Conservation (phyloP, 2,113 vertebrate genomes). For the Oryzias melastigma region DNA sequence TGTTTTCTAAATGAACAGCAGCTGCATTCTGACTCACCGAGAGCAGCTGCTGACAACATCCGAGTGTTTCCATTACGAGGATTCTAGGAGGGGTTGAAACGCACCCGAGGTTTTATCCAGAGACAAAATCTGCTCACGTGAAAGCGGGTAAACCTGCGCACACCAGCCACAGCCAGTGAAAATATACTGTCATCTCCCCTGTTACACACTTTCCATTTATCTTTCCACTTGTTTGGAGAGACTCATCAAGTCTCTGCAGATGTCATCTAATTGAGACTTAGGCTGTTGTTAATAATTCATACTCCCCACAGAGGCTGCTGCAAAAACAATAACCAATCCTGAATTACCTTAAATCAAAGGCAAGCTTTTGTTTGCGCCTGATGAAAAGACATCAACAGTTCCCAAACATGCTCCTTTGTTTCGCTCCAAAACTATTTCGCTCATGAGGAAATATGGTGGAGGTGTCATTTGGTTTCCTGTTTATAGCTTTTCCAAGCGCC, state of each 20-base stretch:
- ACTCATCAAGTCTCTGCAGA: constrained; percentile 50
- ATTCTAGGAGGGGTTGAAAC: constrained; percentile 30
- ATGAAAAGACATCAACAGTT: neutral
- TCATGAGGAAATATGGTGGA: neutral
- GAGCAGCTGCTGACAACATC: constrained; percentile 19
- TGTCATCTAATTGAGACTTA: constrained; percentile 51
- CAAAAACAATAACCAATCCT: constrained; percentile 22
- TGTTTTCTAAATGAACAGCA: constrained; percentile 18
- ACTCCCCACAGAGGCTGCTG: constrained; percentile 16
- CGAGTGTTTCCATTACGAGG: constrained; percentile 45
- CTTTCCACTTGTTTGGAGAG: constrained; percentile 60
- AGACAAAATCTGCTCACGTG: constrained; percentile 41
- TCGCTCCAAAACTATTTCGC: neutral
- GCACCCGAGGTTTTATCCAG: constrained; percentile 39
- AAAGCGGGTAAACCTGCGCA: constrained; percentile 4
- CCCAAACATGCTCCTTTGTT: neutral
- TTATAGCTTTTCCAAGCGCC: constrained; percentile 1
- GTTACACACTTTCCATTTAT: constrained; percentile 27
- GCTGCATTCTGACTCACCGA: constrained; percentile 28
- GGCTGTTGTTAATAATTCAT: constrained; percentile 63
- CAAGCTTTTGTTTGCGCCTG: no score
- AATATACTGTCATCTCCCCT: neutral
- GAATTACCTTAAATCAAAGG: constrained; percentile 7
- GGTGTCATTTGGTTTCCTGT: neutral
- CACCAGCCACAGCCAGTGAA: constrained; percentile 7